Base-by-base conservation (phyloP, 2,113 vertebrate species). In the Setophaga coronata region DNA sequence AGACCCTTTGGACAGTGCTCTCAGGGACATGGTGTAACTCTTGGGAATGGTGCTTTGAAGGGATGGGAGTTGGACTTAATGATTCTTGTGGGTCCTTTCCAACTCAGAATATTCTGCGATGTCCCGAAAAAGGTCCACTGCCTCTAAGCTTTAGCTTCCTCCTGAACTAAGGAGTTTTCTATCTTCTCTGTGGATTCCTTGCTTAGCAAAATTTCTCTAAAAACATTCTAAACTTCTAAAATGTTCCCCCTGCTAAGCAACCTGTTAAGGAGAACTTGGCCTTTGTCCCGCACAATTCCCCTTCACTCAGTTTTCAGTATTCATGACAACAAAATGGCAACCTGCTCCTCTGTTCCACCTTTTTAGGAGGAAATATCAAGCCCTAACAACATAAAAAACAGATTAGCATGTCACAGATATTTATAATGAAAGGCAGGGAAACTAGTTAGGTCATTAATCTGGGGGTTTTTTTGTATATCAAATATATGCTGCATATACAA, bases 391-490 rank as follows among this genome's bases (percentile, higher is more conserved):
- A 5, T 40, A 86, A 54, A 54, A 71, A 34, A 47, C 60, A 54
- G 10, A 78, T 76, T 24, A 57, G 4, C 6, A 42, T 26, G 21
- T 61, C 15, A 86, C 1, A 61, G 18, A 47, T 64, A 56, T 40
- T 88, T 72, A 71, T 23, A 79, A 79, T 51, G 70, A 85, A 92
- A 83, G 45, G 4, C 28, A 65, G 36, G 38, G 82, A 43, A 8
- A 72, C 5, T 3, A 3, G 10, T 65, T 58, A 92, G 13, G 62
- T 57, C 19, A 92, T 58, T 45, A 73, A 26, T 76, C 10, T 61
- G n/a, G 57, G 1, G 2, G 1, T 0, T 21, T 40, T 34, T 34
- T 60, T 58, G 4, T 11, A 18, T 54, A 54, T 26, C 8, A 87
- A 78, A 54, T 74, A 42, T 47, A 58, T 81, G 70, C 12, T 73